Evolutionary conservation across 2,113 vertebrate genomes (phyloP), one percentile per base, ranked within the genome.

Genomic region (Hippolais icterina): DNA sequence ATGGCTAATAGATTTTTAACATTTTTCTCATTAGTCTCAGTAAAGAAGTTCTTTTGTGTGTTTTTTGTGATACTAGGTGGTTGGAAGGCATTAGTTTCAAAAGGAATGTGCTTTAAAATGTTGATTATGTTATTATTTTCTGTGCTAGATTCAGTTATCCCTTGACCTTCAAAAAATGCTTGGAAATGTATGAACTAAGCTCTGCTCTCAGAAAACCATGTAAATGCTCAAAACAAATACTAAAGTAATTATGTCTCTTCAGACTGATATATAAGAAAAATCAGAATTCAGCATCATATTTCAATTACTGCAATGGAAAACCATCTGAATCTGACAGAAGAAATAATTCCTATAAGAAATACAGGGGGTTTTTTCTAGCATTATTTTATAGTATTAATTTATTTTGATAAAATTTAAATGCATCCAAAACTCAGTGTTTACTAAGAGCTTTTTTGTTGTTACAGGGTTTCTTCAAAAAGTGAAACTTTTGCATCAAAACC

Each of bases 11-110:
- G 18, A 33, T 9, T 85, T 75, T 81, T 66, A 29, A 6, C 44
- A 4, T 63, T 96, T 96, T 93, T 94, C 83, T 94, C 50, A 65
- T 90, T 93, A 89, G 17, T 87, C 12, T 89, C 24, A 77, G 21
- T n/a, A 88, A 93, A 81, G 41, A 71, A 29, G 25, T 60, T 88
- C 39, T 87, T 77, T 70, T 18, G 4, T 63, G 52, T 44, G 15
- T 35, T 93, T 72, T 85, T 42, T 61, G 8, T 54, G 50, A 66
- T 94, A 5, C 85, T 86, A 96, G 90, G 87, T 50, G 37, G 10
- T 39, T 88, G 91, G 53, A 68, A 95, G 41, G 64, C 3, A 57
- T 23, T 50, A 70, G 28, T 91, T 95, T 63, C 22, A 53, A 82
- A 61, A 13, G 1, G 3, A 57, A 14, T 42, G 27, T 47, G 5